Evolutionary conservation across 1,140 invertebrate species (phyloP).

Genomic region (Lepidurus apus): DNA sequence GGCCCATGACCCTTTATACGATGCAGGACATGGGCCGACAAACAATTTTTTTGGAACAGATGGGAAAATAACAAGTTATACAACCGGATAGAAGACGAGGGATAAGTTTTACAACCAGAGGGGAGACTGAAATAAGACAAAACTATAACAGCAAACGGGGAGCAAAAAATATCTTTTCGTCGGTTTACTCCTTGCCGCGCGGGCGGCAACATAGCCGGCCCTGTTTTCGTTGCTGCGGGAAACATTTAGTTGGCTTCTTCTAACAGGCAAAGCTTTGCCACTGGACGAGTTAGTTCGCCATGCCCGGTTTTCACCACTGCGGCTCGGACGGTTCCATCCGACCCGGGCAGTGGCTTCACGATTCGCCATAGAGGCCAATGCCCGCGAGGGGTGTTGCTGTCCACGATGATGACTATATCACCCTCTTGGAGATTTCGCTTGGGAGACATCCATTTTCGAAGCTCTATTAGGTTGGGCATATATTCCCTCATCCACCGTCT

Average conservation of each 20-base stretch:
- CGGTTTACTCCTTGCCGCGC: background rate
- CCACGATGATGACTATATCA: slow-evolving; percentile 33
- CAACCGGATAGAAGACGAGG: too few relatives aligned
- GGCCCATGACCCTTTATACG: too few relatives aligned
- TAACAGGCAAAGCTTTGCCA: background rate
- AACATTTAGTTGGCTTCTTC: background rate
- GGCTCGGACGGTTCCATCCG: slow-evolving; percentile 24
- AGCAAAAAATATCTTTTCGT: background rate
- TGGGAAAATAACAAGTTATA: too few relatives aligned
- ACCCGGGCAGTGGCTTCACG: background rate
- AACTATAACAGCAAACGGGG: too few relatives aligned
- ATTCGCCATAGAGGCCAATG: slow-evolving; percentile 33
- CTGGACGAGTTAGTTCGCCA: background rate
- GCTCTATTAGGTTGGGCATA: slow-evolving; percentile 25
- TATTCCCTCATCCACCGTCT: slow-evolving; percentile 33
- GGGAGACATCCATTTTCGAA: slow-evolving; percentile 26
- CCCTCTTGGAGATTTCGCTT: slow-evolving; percentile 21
- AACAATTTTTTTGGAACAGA: too few relatives aligned
- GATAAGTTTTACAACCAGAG: too few relatives aligned
- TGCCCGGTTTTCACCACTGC: slow-evolving; percentile 23
- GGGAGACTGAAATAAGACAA: too few relatives aligned
- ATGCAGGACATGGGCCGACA: too few relatives aligned
- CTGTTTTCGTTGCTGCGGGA: background rate
- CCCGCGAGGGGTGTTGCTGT: slow-evolving; percentile 29
- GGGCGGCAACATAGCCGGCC: background rate